phyloP scores from a whole-genome alignment of 2,797 vertebrate species.

The Meda fulgida region DNA sequence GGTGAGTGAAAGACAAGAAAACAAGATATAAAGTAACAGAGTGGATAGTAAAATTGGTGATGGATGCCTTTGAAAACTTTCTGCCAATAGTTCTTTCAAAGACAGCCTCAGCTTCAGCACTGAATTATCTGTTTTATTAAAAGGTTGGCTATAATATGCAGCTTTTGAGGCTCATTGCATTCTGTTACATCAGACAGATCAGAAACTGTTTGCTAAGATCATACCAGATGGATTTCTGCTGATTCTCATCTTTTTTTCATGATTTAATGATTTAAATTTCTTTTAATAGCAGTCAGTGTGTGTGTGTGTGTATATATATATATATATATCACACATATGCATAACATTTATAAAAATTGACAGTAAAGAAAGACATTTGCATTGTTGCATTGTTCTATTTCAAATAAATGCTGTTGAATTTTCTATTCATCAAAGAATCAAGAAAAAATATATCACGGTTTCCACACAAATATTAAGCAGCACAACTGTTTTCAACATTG shows the following conservation, averaged over 20 bases:
- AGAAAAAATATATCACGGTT: neutral
- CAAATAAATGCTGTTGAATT: neutral
- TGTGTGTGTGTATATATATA: too few species aligned
- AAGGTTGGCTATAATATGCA: neutral
- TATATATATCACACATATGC: neutral
- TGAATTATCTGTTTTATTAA: neutral
- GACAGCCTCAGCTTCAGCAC: neutral
- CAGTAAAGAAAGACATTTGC: neutral
- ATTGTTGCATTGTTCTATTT: neutral
- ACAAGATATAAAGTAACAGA: neutral
- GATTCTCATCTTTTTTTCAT: neutral
- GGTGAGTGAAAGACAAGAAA: constrained; percentile 69
- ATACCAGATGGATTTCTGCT: neutral
- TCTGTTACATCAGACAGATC: constrained; percentile 5
- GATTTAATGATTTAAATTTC: neutral
- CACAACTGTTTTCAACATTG: neutral
- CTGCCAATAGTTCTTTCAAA: neutral
- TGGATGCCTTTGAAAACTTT: neutral
- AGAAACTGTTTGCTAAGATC: neutral
- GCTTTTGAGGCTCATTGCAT: neutral
- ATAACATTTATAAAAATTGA: neutral
- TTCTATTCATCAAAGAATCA: too few species aligned
- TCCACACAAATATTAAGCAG: neutral
- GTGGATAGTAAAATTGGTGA: neutral
- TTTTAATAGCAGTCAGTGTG: neutral